A percentile compares a stretch with the other conserved stretches of the same genome.
These are phyloP conservation scores for Alcedo atthis DNA, from an alignment of 2,797 vertebrate genomes.

Conservation along the genomic window DNA sequence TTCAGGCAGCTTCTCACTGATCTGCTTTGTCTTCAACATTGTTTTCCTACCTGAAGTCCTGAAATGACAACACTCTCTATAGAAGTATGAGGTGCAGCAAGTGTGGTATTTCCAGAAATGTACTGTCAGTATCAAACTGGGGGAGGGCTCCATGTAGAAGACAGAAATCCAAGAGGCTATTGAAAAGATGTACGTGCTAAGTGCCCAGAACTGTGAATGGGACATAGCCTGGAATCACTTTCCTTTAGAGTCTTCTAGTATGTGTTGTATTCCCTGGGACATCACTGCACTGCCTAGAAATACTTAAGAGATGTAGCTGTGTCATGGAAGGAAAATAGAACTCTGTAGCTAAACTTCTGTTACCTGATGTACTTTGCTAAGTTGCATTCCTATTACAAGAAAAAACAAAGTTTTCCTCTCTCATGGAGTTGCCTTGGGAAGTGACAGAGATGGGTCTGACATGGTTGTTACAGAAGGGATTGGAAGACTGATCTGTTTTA, in stretches of 20 bases:
- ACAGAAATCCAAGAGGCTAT: neutral
- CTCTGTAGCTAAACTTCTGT: neutral
- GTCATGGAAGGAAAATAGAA: neutral
- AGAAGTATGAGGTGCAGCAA: neutral
- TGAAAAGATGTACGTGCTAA: neutral
- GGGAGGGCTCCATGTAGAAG: neutral
- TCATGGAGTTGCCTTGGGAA: neutral
- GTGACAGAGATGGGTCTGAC: neutral
- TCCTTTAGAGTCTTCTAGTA: neutral
- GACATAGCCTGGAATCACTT: neutral
- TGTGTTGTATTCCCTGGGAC: neutral
- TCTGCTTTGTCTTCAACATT: neutral
- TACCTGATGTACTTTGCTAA: neutral
- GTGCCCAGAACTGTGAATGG: neutral
- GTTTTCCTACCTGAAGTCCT: neutral
- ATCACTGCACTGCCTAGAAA: neutral
- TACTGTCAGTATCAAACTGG: neutral
- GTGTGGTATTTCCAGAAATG: neutral
- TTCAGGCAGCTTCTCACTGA: neutral
- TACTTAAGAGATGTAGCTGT: neutral
- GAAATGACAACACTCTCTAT: neutral
- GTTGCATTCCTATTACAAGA: neutral
- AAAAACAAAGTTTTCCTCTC: neutral
- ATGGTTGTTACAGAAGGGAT: neutral
- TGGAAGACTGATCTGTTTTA: neutral